Conservation (phyloP, 2,113 vertebrate species). For the Axis porcinus region DNA sequence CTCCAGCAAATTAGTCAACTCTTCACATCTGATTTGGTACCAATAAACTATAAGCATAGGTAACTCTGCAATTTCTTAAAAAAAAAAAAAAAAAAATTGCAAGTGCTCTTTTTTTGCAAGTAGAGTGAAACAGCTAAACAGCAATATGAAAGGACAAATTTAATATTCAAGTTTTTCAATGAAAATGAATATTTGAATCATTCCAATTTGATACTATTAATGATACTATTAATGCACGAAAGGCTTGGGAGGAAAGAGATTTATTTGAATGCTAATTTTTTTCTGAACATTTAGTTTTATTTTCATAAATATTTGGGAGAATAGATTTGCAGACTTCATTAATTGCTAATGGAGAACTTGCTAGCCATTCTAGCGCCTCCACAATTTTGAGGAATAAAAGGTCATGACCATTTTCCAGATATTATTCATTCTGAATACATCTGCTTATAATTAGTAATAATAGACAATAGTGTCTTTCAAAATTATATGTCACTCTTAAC, state of each 20-base stretch:
- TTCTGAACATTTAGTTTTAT: not conserved
- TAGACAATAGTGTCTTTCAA: constrained; percentile 62
- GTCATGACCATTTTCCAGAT: constrained; percentile 47
- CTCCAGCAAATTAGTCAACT: not conserved
- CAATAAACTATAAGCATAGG: not conserved
- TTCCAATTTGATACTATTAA: not conserved
- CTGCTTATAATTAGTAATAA: constrained; percentile 66
- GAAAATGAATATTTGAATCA: not conserved
- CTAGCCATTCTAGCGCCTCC: not conserved
- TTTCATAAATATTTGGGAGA: not conserved
- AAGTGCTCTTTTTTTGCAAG: not conserved
- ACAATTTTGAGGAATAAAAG: constrained; percentile 31
- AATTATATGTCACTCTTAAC: constrained; percentile 53
- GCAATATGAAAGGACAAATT: not conserved
- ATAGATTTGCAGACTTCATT: not conserved
- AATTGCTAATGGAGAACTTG: constrained; percentile 15
- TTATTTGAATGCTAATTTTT: not conserved
- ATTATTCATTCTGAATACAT: constrained; percentile 67
- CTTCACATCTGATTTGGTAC: not conserved
- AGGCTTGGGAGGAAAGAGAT: not conserved
- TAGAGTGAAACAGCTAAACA: not conserved
- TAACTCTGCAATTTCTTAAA: not conserved
- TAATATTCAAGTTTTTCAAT: not conserved
- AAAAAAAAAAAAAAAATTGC: not conserved
- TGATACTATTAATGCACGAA: not conserved